Conservation (phyloP, 2,797 vertebrate species). For the Lepidocolaptes lacrymiger region DNA sequence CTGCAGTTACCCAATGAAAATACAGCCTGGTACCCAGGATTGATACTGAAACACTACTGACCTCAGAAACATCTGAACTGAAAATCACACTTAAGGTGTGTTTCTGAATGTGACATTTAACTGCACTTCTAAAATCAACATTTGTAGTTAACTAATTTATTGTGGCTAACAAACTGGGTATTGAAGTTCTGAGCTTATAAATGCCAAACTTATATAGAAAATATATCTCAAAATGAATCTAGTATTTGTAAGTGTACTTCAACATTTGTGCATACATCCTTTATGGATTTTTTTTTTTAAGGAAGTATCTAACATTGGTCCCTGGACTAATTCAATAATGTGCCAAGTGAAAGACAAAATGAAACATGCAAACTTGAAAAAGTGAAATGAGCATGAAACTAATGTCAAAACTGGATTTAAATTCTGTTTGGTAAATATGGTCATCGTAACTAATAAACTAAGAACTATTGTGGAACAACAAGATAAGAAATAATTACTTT, state of each 20-base stretch:
- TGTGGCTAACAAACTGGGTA: conserved; percentile 25
- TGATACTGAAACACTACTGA: conserved; percentile 18
- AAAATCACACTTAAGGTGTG: conserved; percentile 32
- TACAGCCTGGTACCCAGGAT: not conserved
- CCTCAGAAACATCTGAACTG: conserved; percentile 26
- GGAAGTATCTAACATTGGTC: not conserved
- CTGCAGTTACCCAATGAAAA: conserved; percentile 45
- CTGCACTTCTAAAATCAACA: not conserved
- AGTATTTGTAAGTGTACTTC: not conserved
- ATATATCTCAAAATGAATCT: not conserved
- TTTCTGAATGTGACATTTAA: conserved; percentile 25
- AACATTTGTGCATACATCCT: not conserved
- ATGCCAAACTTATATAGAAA: conserved; percentile 4
- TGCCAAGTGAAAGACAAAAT: not conserved
- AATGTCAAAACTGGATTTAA: conserved; percentile 43
- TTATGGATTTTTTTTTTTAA: not conserved
- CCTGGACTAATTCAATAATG: not conserved
- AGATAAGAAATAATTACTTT: conserved; percentile 81
- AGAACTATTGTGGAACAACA: conserved; percentile 75
- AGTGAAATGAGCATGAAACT: conserved; percentile 49
- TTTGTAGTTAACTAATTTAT: conserved; percentile 8
- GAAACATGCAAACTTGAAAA: conserved; percentile 33
- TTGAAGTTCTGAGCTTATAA: not conserved
- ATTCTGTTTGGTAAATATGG: conserved; percentile 72
- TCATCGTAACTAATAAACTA: conserved; percentile 73